Evolutionary conservation across 2,113 vertebrate genomes (phyloP).

Genomic region (Sylvilagus bachmani): DNA sequence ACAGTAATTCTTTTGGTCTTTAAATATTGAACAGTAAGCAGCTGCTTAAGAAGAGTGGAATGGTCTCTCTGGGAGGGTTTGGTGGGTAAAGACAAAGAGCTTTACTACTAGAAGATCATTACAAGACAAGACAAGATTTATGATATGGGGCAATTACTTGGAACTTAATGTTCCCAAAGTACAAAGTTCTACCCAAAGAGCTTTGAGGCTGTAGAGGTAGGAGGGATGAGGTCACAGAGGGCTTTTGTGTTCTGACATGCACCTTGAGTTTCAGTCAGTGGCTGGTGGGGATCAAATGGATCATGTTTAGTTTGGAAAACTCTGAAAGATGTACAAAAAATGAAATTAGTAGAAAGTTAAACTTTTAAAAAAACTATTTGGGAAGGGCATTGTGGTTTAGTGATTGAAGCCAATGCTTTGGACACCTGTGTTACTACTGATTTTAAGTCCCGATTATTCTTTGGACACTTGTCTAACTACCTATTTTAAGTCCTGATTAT

Average conservation of each 20-base stretch:
- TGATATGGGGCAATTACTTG: neutral
- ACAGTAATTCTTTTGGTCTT: neutral
- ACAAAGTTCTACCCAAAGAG: neutral
- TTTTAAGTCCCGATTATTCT: too few relatives aligned
- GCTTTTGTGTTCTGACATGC: neutral
- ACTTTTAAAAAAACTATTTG: neutral
- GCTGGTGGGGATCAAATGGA: neutral
- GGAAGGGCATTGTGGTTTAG: too few relatives aligned
- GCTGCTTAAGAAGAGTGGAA: neutral
- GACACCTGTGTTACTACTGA: too few relatives aligned
- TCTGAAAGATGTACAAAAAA: slow-evolving; percentile 23
- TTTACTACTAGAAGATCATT: neutral
- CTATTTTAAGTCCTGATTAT: too few relatives aligned
- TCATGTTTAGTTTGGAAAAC: slow-evolving; percentile 34
- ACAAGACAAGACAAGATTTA: neutral
- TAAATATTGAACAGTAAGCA: neutral
- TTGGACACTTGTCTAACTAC: too few relatives aligned
- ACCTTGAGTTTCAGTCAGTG: neutral
- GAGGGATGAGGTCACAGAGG: neutral
- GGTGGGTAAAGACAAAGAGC: neutral
- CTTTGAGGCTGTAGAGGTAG: neutral
- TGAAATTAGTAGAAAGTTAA: neutral
- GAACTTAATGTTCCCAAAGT: neutral
- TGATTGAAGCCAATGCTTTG: too few relatives aligned
- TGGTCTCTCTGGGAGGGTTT: neutral